phyloP scores from a whole-genome alignment of 1,140 invertebrate genomes.

The Heliothis virescens region DNA sequence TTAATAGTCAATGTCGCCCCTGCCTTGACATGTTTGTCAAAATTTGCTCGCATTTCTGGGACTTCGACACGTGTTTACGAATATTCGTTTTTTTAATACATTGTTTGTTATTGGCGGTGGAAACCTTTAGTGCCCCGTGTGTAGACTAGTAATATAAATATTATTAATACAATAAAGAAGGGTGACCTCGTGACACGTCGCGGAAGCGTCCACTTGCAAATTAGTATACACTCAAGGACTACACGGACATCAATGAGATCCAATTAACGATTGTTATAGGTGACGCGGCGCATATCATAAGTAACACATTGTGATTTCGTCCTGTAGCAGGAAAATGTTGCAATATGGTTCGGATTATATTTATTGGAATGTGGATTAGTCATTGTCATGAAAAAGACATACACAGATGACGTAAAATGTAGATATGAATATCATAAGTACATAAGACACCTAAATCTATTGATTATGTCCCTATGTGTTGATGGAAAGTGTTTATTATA shows the following conservation, averaged over 20 bases:
- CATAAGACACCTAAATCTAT: background rate
- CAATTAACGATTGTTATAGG: conserved; percentile 47
- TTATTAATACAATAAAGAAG: conserved; percentile 64
- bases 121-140: conserved; percentile 60
- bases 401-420: background rate
- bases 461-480: background rate
- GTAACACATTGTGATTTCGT: conserved; percentile 16
- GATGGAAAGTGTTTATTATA: too few relatives aligned
- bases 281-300: conserved; percentile 27
- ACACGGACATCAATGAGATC: conserved; percentile 53
- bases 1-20: conserved; percentile 37
- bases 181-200: conserved; percentile 69
- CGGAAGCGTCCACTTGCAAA: conserved; percentile 79
- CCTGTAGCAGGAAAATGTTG: conserved; percentile 26
- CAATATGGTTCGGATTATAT: background rate
- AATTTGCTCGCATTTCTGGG: conserved; percentile 25
- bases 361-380: conserved; percentile 13
- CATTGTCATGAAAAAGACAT: conserved; percentile 1
- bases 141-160: conserved; percentile 69
- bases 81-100: background rate
- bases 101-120: conserved; percentile 58
- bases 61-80: background rate
- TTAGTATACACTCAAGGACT: conserved; percentile 75
- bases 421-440: background rate
- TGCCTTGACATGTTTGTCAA: conserved; percentile 31